Conservation (phyloP, 2,888 invertebrate genomes). For the Melanostoma mellinum region DNA sequence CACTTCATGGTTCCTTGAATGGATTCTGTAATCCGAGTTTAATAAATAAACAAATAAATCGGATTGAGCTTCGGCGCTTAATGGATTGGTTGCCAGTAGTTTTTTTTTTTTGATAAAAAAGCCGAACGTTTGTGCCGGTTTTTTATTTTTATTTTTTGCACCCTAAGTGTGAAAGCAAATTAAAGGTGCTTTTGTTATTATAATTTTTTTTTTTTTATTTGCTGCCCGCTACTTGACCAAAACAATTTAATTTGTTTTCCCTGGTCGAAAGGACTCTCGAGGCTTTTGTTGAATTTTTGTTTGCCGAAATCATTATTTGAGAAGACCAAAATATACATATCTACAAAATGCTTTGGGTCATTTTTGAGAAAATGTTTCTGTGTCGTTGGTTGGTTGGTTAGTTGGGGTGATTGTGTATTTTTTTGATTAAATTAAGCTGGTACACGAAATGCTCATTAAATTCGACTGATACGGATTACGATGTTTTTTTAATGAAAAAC, state of each 20-base stretch:
- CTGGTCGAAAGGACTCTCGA: constrained; percentile 48
- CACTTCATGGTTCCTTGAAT: background rate
- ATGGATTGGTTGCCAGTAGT: background rate
- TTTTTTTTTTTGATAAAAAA: background rate
- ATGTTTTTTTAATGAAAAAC: constrained; percentile 49
- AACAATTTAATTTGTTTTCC: constrained; percentile 57
- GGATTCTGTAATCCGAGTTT: background rate
- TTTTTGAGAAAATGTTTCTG: constrained; percentile 21
- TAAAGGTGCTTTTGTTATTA: constrained; percentile 27
- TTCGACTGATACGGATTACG: constrained; percentile 45
- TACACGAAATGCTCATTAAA: constrained; percentile 65
- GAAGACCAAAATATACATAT: background rate
- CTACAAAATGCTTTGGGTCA: constrained; percentile 6
- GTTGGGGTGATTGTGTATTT: background rate
- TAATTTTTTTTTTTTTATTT: background rate
- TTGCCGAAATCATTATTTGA: constrained; percentile 1
- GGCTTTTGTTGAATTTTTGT: constrained; percentile 2
- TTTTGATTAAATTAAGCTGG: constrained; percentile 39
- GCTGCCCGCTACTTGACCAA: constrained; percentile 11
- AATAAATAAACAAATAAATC: constrained; percentile 67
- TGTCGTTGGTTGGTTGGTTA: background rate
- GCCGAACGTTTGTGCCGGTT: constrained; percentile 23
- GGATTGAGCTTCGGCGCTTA: constrained; percentile 8
- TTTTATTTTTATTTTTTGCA: constrained; percentile 16
- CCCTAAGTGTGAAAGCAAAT: constrained; percentile 49